Evolutionary conservation across 2,113 vertebrate species (phyloP).

Genomic region (Mungos mungo): DNA sequence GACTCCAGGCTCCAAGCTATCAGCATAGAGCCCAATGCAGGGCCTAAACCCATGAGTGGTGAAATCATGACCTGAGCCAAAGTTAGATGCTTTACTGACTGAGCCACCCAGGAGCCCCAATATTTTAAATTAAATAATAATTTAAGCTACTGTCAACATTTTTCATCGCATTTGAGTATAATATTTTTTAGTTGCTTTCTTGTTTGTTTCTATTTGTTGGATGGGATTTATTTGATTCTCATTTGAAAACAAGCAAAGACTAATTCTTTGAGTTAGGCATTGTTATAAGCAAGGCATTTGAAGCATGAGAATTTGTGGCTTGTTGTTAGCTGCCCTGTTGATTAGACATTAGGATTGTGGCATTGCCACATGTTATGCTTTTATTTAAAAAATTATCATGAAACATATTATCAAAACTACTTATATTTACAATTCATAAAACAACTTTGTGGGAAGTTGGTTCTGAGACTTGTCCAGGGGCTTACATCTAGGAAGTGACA

Average conservation of each 20-base stretch:
- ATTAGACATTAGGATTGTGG: background rate
- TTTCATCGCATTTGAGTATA: constrained; percentile 4
- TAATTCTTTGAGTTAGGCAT: background rate
- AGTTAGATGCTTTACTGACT: too few species aligned
- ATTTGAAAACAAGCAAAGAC: constrained; percentile 16
- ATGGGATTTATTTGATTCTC: background rate
- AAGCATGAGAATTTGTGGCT: constrained; percentile 1
- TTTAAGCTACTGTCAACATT: constrained; percentile 20
- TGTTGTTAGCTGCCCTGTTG: background rate
- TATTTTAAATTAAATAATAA: background rate
- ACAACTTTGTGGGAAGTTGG: background rate
- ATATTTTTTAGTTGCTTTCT: constrained; percentile 5
- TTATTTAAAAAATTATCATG: background rate
- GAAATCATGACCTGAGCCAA: too few species aligned
- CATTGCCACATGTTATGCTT: background rate
- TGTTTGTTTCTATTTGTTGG: background rate
- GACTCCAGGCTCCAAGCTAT: too few species aligned
- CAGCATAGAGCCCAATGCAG: too few species aligned
- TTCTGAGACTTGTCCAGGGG: background rate
- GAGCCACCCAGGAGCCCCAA: background rate
- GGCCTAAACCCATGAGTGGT: too few species aligned
- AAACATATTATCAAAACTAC: constrained; percentile 6
- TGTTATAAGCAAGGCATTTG: constrained; percentile 3
- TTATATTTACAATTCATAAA: background rate
- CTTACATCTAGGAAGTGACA: background rate